Base-by-base conservation (phyloP, 1,140 invertebrate species). In the Hesperophylax magnus region DNA sequence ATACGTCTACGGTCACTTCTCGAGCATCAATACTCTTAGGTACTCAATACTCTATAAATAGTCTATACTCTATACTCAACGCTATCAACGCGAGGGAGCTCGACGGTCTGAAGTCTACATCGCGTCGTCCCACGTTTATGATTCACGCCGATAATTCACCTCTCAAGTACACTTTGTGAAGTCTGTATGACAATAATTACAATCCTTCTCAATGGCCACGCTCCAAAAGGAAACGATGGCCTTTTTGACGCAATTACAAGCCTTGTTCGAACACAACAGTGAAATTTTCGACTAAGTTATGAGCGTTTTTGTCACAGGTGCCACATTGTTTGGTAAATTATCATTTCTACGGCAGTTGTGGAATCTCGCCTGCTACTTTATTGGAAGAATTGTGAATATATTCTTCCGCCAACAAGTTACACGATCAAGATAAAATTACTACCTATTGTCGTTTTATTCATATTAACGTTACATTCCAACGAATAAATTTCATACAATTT, bases 121-220 rank as follows among this genome's bases (percentile, higher is more conserved):
- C 52, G 31, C 39, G 39, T 15, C 78, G 18, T 34, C 81, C 78
- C 77, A 82, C 81, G 81, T 77, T 52, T 77, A 77, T 82, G 81
- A 82, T 74, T 82, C 81, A 82, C 34, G 56, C 56, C 31, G 69
- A 78, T 78, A 78, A 47, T 60, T 65, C 58, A 63, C 24, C 76
- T 47, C 52, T 72, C 69, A 81, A 65, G 63, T 67, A 75, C 52
- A 53, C 18, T 53, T 24, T 53, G 39, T 53, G 69, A 72, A 67
- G 31, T 72, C 17, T 53, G 69, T 72, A 72, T 72, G 69, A 72
- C 69, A 72, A 72, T 71, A 24, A 31, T 65, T 18, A 18, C 18
- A 31, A 65, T 67, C 22, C 20, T 72, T 20, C 69, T 72, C 69
- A 72, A 22, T 27, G 69, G 52, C 69, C 69, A 22, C 52, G 9